A percentile compares a stretch with the other conserved stretches of the same genome.
Evolutionary conservation across 2,797 vertebrate species (phyloP).

Genomic region (Tokudaia tokunoshimensis): DNA sequence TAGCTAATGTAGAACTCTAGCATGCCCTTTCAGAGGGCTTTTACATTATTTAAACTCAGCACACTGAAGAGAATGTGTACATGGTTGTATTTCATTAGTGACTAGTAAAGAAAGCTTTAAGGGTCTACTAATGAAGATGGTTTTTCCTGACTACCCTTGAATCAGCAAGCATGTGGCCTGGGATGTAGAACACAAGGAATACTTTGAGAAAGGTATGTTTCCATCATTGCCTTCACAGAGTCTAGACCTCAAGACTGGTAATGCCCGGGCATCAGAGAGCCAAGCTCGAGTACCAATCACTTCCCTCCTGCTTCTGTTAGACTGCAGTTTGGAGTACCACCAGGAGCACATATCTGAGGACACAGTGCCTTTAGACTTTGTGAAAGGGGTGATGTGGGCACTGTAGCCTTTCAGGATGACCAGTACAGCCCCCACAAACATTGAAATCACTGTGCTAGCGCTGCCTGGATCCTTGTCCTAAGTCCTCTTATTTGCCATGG

Average conservation of each 20-base stretch:
- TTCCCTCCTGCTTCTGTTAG: not conserved
- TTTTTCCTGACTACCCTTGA: too few species aligned
- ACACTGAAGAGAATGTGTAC: not conserved
- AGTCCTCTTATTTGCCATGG: not conserved
- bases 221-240: not conserved
- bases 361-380: not conserved
- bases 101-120: accelerated
- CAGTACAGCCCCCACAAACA: not conserved
- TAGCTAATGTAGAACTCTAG: not conserved
- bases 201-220: not conserved
- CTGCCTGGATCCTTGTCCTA: not conserved
- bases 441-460: not conserved
- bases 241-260: not conserved
- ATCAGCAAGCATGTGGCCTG: not conserved
- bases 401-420: not conserved
- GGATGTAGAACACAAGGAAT: not conserved
- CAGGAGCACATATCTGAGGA: not conserved
- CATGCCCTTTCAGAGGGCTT: not conserved
- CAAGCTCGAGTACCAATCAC: accelerated
- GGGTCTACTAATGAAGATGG: not conserved
- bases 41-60: not conserved
- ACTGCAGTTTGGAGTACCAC: not conserved
- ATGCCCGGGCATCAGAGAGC: not conserved
- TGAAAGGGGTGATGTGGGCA: not conserved
- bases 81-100: not conserved